phyloP scores from a whole-genome alignment of 2,888 invertebrate species.

The Ochropacha duplaris region DNA sequence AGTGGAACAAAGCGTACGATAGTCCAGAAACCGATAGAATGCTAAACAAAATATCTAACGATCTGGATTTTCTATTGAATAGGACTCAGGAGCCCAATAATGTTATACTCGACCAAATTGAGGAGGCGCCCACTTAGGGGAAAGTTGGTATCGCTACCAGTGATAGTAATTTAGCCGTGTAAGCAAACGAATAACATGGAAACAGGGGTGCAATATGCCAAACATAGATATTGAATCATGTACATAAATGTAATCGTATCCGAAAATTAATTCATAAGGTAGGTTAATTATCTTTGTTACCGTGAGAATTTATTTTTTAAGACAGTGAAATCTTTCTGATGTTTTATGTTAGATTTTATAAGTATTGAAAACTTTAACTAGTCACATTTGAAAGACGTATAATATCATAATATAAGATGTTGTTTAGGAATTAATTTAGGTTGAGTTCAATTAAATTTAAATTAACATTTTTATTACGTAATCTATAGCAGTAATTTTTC shows the following conservation, averaged over 20 bases:
- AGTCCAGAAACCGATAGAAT: slow-evolving; percentile 83
- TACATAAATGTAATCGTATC: slow-evolving; percentile 23
- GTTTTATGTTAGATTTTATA: not conserved
- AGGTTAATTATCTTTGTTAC: not conserved
- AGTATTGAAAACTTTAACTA: not conserved
- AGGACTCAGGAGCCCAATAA: slow-evolving; percentile 74
- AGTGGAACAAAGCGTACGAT: slow-evolving; percentile 67
- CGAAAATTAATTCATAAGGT: slow-evolving; percentile 6
- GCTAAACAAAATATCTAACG: slow-evolving; percentile 91
- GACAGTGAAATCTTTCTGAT: not conserved
- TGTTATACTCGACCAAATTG: slow-evolving; percentile 55
- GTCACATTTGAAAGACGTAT: not conserved
- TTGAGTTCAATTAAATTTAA: not conserved
- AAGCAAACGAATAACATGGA: slow-evolving; percentile 47
- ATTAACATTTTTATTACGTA: too few relatives aligned
- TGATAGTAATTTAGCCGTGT: slow-evolving; percentile 22
- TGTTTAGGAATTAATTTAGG: not conserved
- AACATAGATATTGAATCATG: slow-evolving; percentile 32
- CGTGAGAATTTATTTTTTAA: not conserved
- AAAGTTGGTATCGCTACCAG: slow-evolving; percentile 10
- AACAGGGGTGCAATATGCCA: slow-evolving; percentile 66
- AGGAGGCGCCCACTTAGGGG: slow-evolving; percentile 69
- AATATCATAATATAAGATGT: not conserved
- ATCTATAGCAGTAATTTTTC: too few relatives aligned
- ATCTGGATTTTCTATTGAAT: slow-evolving; percentile 91